Percentiles rank a stretch among this genome's conserved stretches.
phyloP scores from a whole-genome alignment of 2,113 vertebrate species.

The Scomber colias region DNA sequence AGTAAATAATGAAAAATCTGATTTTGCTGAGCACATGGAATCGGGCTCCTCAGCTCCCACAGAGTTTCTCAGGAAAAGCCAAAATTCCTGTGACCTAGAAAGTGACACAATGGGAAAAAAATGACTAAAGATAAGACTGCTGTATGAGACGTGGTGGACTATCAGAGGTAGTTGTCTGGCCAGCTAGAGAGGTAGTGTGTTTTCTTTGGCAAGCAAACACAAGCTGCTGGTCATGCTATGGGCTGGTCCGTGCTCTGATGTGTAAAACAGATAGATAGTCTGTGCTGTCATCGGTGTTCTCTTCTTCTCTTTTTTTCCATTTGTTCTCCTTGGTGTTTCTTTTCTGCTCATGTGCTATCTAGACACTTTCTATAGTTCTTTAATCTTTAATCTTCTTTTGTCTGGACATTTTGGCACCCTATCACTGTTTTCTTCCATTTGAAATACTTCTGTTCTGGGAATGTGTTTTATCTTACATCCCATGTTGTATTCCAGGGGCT shows the following conservation, averaged over 20 bases:
- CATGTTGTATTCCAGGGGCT: background rate
- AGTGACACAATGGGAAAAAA: slow-evolving; percentile 20
- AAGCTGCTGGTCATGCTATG: slow-evolving; percentile 49
- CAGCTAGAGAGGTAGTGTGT: slow-evolving; percentile 31
- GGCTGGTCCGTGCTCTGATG: slow-evolving; percentile 59
- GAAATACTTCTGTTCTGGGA: background rate
- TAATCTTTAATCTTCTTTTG: background rate
- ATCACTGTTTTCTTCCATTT: slow-evolving; percentile 12
- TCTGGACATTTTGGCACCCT: background rate
- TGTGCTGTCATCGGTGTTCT: slow-evolving; percentile 34
- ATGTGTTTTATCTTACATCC: background rate
- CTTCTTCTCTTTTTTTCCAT: slow-evolving; percentile 42
- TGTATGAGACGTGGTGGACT: slow-evolving; percentile 31
- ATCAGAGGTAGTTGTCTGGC: slow-evolving; percentile 49
- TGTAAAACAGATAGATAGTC: slow-evolving; percentile 67
- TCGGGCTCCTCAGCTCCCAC: slow-evolving; percentile 7
- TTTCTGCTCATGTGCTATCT: slow-evolving; percentile 2
- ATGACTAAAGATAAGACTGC: slow-evolving; percentile 28
- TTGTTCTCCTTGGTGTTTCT: slow-evolving; percentile 29
- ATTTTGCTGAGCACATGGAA: slow-evolving; percentile 14
- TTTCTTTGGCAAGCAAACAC: slow-evolving; percentile 66
- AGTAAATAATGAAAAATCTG: slow-evolving; percentile 35
- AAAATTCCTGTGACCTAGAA: slow-evolving; percentile 48
- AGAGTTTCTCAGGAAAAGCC: slow-evolving; percentile 35
- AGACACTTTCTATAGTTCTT: background rate